Percentiles rank a stretch among this genome's conserved stretches.
phyloP scores from a whole-genome alignment of 2,797 vertebrate species.

The Microctenopoma stevenorrisi region DNA sequence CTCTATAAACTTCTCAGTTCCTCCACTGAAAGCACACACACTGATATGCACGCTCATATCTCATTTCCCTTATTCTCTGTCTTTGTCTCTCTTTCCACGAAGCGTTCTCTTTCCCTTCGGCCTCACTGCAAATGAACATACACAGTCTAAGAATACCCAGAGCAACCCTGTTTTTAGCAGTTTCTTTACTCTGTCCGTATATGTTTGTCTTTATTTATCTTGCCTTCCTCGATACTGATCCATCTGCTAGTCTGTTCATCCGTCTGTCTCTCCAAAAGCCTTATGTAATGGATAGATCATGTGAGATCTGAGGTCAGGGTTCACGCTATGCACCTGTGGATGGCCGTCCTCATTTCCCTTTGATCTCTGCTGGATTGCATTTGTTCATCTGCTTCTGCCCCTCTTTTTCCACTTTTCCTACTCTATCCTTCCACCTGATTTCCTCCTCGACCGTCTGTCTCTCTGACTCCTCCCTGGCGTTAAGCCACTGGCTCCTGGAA shows the following conservation, averaged over 20 bases:
- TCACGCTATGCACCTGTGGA: conserved; percentile 58
- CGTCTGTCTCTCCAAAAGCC: conserved; percentile 21
- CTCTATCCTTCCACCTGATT: conserved; percentile 42
- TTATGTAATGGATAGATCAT: conserved; percentile 67
- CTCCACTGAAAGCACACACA: background rate
- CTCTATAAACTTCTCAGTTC: background rate
- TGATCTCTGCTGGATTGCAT: conserved; percentile 61
- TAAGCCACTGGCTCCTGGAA: conserved; percentile 67
- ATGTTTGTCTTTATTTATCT: background rate
- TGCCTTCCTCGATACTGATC: conserved; percentile 7
- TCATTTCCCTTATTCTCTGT: conserved; percentile 1
- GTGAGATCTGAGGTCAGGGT: conserved; percentile 65
- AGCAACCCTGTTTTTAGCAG: background rate
- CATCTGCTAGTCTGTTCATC: background rate
- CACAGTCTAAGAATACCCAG: background rate
- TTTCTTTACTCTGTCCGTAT: background rate
- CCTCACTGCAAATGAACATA: conserved; percentile 11
- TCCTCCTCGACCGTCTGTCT: conserved; percentile 40
- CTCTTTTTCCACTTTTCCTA: conserved; percentile 23
- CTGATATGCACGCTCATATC: background rate
- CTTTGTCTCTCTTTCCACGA: background rate
- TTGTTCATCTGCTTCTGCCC: conserved; percentile 26
- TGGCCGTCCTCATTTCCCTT: conserved; percentile 50
- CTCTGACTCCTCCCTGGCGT: conserved; percentile 59
- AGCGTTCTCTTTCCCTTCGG: conserved; percentile 13